These are phyloP conservation scores for Tragelaphus imberbis DNA, from an alignment of 2,113 vertebrate species.

Conservation along the genomic window DNA sequence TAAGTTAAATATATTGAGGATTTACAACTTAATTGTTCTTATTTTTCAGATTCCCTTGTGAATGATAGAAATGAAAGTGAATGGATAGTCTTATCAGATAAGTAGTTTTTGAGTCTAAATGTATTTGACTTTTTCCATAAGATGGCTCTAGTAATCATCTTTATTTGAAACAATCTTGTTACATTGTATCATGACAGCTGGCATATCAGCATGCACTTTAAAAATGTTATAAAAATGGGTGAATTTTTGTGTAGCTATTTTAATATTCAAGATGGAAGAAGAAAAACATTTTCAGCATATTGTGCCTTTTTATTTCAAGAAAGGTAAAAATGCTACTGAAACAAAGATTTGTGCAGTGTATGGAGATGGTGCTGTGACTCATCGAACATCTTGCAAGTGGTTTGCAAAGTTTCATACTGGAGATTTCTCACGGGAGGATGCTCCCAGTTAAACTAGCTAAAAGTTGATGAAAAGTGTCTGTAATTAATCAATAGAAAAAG, in stretches of 20 bases:
- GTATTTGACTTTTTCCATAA: not conserved
- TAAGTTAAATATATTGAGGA: not conserved
- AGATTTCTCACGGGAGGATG: not conserved
- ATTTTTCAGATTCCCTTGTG: conserved; percentile 33
- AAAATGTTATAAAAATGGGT: not conserved
- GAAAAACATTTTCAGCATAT: not conserved
- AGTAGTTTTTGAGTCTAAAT: not conserved
- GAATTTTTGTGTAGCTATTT: not conserved
- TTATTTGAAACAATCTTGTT: not conserved
- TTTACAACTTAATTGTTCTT: not conserved
- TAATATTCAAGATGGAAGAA: not conserved
- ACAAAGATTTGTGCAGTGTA: not conserved
- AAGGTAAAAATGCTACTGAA: not conserved
- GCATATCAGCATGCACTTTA: not conserved
- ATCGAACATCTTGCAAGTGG: not conserved
- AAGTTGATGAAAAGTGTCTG: not conserved
- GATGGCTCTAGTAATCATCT: not conserved
- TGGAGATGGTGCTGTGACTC: not conserved
- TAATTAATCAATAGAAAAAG: not conserved
- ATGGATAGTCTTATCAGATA: not conserved
- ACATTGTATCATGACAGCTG: not conserved
- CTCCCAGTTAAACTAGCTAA: not conserved
- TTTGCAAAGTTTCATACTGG: not conserved
- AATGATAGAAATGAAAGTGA: conserved; percentile 19
- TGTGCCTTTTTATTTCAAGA: not conserved